Percentiles rank a stretch among this genome's conserved stretches.
Evolutionary conservation across 2,797 vertebrate genomes (phyloP).

Genomic region (Melopsittacus undulatus): DNA sequence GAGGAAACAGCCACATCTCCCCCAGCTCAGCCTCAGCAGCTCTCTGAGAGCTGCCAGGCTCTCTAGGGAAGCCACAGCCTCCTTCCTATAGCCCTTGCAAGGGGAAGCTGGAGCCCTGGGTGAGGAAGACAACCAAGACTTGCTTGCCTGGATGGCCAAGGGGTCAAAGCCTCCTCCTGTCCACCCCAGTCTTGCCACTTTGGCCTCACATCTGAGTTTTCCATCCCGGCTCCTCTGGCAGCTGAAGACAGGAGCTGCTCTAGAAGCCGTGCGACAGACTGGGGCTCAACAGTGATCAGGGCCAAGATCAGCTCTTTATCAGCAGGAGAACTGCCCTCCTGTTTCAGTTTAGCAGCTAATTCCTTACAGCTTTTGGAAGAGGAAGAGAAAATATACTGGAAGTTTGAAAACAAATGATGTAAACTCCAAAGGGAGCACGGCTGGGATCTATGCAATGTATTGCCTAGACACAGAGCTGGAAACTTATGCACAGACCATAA

Average conservation of each 20-base stretch:
- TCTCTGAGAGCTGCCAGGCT: neutral
- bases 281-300: neutral
- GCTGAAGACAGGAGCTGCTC: neutral
- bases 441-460: conserved; percentile 59
- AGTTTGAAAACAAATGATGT: conserved; percentile 80
- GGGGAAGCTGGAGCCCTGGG: neutral
- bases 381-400: conserved; percentile 62
- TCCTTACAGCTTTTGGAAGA: conserved; percentile 68
- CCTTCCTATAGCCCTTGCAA: neutral
- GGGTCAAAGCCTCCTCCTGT: neutral
- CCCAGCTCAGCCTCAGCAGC: neutral
- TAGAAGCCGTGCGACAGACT: neutral
- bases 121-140: neutral
- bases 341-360: conserved; percentile 70
- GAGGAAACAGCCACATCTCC: neutral
- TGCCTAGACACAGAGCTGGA: conserved; percentile 68
- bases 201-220: neutral
- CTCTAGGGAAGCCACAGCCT: neutral
- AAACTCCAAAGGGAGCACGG: conserved; percentile 69
- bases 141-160: neutral
- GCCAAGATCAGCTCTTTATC: conserved; percentile 48
- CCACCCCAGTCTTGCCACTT: neutral
- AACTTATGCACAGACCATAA: conserved; percentile 45
- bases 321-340: conserved; percentile 51
- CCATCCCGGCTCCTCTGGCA: neutral